A percentile compares a stretch with the other conserved stretches of the same genome.
Evolutionary conservation across 2,888 invertebrate genomes (phyloP).

Genomic region (Ectropis crepuscularia): DNA sequence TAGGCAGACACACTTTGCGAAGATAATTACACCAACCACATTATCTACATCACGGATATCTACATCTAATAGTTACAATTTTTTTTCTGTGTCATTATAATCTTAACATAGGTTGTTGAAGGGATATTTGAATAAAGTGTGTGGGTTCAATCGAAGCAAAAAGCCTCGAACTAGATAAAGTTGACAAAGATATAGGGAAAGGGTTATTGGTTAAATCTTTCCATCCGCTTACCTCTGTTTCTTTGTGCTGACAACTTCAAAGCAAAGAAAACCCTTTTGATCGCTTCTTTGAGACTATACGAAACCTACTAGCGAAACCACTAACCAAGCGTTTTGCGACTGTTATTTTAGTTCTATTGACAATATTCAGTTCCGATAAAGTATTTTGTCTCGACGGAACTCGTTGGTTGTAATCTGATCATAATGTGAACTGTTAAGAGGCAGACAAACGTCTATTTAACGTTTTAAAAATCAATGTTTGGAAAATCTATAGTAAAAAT

Average conservation of each 20-base stretch:
- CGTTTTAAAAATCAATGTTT: too few species aligned
- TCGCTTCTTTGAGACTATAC: constrained; percentile 18
- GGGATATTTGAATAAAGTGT: neutral
- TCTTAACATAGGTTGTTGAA: neutral
- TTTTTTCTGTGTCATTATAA: neutral
- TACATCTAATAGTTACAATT: too few species aligned
- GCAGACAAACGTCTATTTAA: too few species aligned
- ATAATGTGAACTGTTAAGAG: too few species aligned
- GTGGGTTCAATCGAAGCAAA: neutral
- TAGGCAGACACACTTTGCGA: too few species aligned
- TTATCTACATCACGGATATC: neutral
- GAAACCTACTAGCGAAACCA: constrained; percentile 3
- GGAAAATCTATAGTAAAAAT: too few species aligned
- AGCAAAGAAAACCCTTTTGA: constrained; percentile 32
- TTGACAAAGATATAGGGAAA: constrained; percentile 23
- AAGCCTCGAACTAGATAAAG: constrained; percentile 9
- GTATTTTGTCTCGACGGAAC: too few species aligned
- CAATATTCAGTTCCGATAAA: neutral
- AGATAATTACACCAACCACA: neutral
- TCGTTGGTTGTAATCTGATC: too few species aligned
- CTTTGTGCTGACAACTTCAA: constrained; percentile 27
- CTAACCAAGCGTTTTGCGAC: constrained; percentile 5
- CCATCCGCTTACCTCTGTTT: constrained; percentile 23
- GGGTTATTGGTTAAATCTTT: constrained; percentile 32
- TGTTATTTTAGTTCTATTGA: neutral